Evolutionary conservation across 2,113 vertebrate species (phyloP).

Genomic region (Zosterops hypoxanthus): DNA sequence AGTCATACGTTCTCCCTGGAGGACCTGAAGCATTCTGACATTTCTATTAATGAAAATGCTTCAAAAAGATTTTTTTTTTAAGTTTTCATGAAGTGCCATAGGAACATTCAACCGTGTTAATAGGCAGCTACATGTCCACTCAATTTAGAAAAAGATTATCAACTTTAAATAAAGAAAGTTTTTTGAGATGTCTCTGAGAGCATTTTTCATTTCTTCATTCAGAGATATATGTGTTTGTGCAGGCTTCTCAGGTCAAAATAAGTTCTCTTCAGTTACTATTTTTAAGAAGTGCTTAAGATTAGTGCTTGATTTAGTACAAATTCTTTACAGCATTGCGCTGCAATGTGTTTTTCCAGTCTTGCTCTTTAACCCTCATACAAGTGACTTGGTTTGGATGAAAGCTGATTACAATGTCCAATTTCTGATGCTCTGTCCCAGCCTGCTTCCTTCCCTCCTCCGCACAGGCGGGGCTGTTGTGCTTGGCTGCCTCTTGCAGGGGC

Average conservation of each 20-base stretch:
- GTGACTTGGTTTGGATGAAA: neutral
- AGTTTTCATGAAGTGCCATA: neutral
- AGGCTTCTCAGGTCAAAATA: neutral
- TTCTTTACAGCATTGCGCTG: neutral
- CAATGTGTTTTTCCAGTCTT: conserved; percentile 24
- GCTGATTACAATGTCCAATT: neutral
- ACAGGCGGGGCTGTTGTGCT: neutral
- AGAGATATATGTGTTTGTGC: neutral
- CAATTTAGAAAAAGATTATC: neutral
- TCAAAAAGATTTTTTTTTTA: neutral
- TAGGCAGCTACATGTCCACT: neutral
- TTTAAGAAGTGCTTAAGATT: neutral
- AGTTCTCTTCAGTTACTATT: neutral
- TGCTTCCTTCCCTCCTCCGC: neutral
- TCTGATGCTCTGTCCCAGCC: neutral
- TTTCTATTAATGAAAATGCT: neutral
- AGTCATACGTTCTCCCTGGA: neutral
- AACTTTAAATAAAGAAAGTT: neutral
- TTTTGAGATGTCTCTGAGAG: neutral
- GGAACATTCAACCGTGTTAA: neutral
- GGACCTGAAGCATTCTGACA: conserved; percentile 2
- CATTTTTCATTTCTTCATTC: conserved; percentile 1
- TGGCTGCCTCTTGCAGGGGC: neutral
- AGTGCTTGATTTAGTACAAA: neutral
- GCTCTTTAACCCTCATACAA: neutral